Evolutionary conservation across 2,113 vertebrate genomes (phyloP).

Genomic region (Gopherus evgoodei): DNA sequence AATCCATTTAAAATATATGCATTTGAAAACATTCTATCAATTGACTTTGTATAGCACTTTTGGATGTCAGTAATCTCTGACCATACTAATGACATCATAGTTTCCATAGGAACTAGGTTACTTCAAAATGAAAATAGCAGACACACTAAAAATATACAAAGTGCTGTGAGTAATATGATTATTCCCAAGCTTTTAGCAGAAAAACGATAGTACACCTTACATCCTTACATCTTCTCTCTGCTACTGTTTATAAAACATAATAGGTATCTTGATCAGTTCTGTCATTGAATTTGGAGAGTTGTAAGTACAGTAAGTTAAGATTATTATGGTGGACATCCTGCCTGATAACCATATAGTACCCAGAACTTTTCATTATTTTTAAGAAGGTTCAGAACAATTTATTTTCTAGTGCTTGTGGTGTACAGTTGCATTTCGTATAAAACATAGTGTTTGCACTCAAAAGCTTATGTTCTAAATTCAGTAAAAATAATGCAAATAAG

Average conservation of each 20-base stretch:
- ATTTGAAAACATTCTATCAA: neutral
- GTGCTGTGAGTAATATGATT: neutral
- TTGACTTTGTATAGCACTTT: neutral
- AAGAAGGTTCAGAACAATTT: slow-evolving; percentile 44
- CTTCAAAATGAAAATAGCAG: neutral
- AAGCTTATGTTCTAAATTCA: slow-evolving; percentile 5
- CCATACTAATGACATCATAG: neutral
- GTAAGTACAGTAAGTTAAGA: neutral
- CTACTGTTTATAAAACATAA: neutral
- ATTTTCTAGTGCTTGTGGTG: neutral
- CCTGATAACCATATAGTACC: slow-evolving; percentile 1
- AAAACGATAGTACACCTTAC: neutral
- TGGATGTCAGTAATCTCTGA: neutral
- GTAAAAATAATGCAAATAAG: neutral
- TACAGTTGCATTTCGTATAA: slow-evolving; percentile 35
- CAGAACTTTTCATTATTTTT: neutral
- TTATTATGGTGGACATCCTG: neutral
- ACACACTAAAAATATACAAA: neutral
- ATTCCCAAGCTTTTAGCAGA: neutral
- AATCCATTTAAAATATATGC: neutral
- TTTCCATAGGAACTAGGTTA: neutral
- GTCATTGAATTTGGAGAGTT: neutral
- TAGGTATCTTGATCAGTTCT: neutral
- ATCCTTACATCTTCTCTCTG: neutral
- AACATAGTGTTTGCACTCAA: neutral